Percentiles rank a stretch among this genome's conserved stretches.
Conservation (phyloP, 2,888 invertebrate genomes). For the Rhogogaster chlorosoma region DNA sequence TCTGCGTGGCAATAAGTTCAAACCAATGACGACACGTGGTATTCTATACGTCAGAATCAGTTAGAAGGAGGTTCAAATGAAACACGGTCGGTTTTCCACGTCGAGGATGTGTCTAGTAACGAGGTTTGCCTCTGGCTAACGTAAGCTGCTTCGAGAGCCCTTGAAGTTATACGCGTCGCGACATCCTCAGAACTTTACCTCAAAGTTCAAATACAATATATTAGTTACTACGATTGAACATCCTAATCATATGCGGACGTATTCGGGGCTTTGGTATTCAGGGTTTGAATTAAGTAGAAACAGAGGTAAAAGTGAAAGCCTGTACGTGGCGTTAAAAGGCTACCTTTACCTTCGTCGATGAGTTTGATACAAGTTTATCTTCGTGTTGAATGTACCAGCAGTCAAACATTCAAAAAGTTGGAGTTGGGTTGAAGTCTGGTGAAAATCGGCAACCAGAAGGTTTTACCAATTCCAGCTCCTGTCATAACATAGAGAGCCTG, state of each 20-base stretch:
- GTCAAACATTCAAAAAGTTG: not conserved
- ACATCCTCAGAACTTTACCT: conserved; percentile 34
- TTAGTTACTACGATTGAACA: not conserved
- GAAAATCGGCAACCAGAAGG: not conserved
- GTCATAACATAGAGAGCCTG: not conserved
- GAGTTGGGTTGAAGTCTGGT: not conserved
- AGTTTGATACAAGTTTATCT: not conserved
- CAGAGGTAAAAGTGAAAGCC: not conserved
- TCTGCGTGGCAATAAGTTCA: not conserved
- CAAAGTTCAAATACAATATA: conserved; percentile 11
- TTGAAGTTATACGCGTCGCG: conserved; percentile 20
- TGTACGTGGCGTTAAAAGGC: not conserved
- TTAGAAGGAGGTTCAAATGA: conserved; percentile 38
- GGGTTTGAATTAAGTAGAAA: not conserved
- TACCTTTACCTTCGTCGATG: not conserved
- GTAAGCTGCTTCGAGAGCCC: conserved; percentile 5
- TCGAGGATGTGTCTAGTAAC: conserved; percentile 25
- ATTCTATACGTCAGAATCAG: conserved; percentile 35
- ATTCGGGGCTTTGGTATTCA: not conserved
- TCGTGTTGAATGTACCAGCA: not conserved
- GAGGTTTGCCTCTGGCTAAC: conserved; percentile 35
- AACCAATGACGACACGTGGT: conserved; percentile 31
- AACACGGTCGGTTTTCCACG: not conserved
- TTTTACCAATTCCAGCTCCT: not conserved
- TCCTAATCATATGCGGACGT: not conserved